Percentiles rank a stretch among this genome's conserved stretches.
Evolutionary conservation across 2,888 invertebrate species (phyloP).

Genomic region (Scaptomyza cyrtandrae): DNA sequence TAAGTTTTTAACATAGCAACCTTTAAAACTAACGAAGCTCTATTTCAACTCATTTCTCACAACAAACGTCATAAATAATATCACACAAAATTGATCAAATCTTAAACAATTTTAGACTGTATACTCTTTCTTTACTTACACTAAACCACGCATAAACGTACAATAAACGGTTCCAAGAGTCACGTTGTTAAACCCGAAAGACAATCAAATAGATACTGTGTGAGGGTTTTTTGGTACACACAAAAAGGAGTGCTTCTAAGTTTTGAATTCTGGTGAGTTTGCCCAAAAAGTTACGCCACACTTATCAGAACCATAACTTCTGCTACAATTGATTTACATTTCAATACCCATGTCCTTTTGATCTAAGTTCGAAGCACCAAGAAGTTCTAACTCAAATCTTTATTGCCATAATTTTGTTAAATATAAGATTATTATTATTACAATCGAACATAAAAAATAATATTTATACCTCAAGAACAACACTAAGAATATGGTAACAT

Average conservation of each 20-base stretch:
- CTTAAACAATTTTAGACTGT: slow-evolving; percentile 17
- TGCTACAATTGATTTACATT: too few species aligned
- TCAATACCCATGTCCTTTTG: too few species aligned
- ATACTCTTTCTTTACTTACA: slow-evolving; percentile 9
- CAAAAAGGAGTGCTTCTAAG: neutral
- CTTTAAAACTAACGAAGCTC: neutral
- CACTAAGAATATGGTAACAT: too few species aligned
- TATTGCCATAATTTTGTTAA: too few species aligned
- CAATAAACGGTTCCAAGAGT: neutral
- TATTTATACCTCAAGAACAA: too few species aligned
- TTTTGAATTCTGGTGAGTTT: slow-evolving; percentile 1
- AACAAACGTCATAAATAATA: slow-evolving; percentile 7
- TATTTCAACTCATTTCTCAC: slow-evolving; percentile 26
- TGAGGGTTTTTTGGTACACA: neutral
- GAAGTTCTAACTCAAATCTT: too few species aligned
- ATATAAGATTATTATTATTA: too few species aligned
- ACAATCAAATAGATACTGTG: neutral
- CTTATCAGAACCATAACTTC: too few species aligned
- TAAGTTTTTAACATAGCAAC: slow-evolving; percentile 24
- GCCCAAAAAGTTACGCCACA: too few species aligned
- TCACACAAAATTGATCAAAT: slow-evolving; percentile 30
- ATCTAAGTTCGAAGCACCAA: too few species aligned
- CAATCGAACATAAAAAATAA: too few species aligned
- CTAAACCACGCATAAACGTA: neutral
- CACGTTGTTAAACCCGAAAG: neutral